These are phyloP conservation scores for Nesospiza acunhae DNA, from an alignment of 2,113 vertebrate species.

Conservation along the genomic window DNA sequence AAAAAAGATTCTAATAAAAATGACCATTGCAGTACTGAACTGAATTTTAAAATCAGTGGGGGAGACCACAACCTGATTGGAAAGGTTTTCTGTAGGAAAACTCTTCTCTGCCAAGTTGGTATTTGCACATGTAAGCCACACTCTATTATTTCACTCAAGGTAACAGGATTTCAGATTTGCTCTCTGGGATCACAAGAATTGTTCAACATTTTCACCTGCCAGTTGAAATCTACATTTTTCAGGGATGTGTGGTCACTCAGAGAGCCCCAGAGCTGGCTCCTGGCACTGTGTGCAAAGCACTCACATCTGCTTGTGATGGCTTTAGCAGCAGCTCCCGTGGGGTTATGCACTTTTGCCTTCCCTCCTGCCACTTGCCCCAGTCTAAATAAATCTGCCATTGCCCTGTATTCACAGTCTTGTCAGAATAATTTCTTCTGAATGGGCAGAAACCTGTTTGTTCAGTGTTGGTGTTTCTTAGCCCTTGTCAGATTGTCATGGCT, in stretches of 20 bases:
- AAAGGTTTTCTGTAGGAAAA: background rate
- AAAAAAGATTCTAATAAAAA: background rate
- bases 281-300: background rate
- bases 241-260: background rate
- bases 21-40: background rate
- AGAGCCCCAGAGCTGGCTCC: background rate
- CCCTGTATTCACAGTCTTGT: background rate
- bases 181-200: background rate
- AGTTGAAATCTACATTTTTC: background rate
- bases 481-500: background rate
- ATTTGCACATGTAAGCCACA: background rate
- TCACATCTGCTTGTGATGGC: background rate
- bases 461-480: background rate
- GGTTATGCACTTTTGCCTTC: background rate
- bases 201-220: slow-evolving; percentile 2
- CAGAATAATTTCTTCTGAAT: background rate
- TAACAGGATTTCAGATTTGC: background rate
- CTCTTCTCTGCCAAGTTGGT: background rate
- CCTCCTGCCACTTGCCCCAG: background rate
- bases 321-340: background rate
- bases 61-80: background rate
- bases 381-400: slow-evolving; percentile 12
- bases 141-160: background rate
- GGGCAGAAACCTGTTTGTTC: background rate
- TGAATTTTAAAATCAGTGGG: background rate